These are phyloP conservation scores for Basileuterus tristriatus DNA, from an alignment of 2,797 vertebrate species.

Conservation along the genomic window DNA sequence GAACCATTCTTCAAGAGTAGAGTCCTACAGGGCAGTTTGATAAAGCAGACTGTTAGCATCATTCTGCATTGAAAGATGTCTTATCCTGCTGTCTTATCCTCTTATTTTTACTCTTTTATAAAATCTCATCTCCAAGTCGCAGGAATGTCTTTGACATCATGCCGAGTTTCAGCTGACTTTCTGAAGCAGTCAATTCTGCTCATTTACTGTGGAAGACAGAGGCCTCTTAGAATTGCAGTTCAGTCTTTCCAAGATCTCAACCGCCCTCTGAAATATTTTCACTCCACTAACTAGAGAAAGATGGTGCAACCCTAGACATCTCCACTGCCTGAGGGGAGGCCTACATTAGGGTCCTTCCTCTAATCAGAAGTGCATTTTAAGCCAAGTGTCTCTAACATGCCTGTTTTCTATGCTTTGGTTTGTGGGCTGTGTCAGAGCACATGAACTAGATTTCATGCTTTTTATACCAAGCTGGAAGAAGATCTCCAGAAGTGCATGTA, in stretches of 20 bases:
- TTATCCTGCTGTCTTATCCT: background rate
- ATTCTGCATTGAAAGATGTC: background rate
- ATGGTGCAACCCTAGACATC: background rate
- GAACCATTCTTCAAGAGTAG: background rate
- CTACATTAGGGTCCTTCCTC: background rate
- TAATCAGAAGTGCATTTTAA: background rate
- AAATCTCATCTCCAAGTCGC: background rate
- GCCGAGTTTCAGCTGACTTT: background rate
- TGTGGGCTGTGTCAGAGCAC: background rate
- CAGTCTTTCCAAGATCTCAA: background rate
- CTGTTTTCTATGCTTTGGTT: background rate
- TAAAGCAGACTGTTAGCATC: background rate
- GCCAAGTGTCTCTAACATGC: background rate
- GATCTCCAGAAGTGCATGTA: background rate
- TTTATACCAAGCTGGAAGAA: background rate
- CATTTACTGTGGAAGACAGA: background rate
- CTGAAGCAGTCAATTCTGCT: background rate
- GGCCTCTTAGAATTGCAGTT: background rate
- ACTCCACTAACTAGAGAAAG: background rate
- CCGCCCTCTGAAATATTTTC: background rate
- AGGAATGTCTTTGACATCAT: background rate
- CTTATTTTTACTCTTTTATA: background rate
- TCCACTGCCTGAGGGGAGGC: background rate
- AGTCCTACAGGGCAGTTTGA: background rate
- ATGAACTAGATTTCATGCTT: background rate